Evolutionary conservation across 2,113 vertebrate species (phyloP).

Genomic region (Patagioenas fasciata): DNA sequence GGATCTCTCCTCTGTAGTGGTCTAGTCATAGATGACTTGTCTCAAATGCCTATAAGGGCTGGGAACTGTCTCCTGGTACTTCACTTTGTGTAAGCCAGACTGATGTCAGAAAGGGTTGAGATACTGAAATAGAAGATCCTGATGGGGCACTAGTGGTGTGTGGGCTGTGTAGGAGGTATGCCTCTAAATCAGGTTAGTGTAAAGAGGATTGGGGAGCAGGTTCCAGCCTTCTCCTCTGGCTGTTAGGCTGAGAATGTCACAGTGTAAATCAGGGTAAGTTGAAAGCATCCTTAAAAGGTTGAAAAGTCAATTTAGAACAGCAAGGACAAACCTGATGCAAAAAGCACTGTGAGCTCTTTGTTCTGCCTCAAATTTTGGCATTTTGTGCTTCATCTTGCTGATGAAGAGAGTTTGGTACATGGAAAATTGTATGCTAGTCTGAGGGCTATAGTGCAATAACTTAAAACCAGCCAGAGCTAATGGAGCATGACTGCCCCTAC

Average conservation of each 20-base stretch:
- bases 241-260: background rate
- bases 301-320: background rate
- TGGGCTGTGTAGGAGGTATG: background rate
- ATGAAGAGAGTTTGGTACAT: background rate
- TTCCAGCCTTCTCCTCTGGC: background rate
- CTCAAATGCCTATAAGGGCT: background rate
- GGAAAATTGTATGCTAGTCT: slow-evolving; percentile 19
- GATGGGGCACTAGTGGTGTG: background rate
- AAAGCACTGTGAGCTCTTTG: background rate
- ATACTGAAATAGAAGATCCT: background rate
- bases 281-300: background rate
- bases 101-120: background rate
- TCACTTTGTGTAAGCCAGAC: background rate
- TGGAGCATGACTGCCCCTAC: background rate
- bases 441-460: slow-evolving; percentile 26
- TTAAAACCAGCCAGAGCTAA: slow-evolving; percentile 38
- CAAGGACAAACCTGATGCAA: background rate
- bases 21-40: background rate
- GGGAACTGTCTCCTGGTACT: background rate
- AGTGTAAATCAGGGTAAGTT: background rate
- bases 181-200: background rate
- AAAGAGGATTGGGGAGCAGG: slow-evolving; percentile 2
- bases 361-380: background rate
- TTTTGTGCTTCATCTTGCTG: background rate
- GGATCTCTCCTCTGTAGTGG: background rate